These are phyloP conservation scores for Canis aureus DNA, from an alignment of 2,113 vertebrate species.

Conservation along the genomic window DNA sequence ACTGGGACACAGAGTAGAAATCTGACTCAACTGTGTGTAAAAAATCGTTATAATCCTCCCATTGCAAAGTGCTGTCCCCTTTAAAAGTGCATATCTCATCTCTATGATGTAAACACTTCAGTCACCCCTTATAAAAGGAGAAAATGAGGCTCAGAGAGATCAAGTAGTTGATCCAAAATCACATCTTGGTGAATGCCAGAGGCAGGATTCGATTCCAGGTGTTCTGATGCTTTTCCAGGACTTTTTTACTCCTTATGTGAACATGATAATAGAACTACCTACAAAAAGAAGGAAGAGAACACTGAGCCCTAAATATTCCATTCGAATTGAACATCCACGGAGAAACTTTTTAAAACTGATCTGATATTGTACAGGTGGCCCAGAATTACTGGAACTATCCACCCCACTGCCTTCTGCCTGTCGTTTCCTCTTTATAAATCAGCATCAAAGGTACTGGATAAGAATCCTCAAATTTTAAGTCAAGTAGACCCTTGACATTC, in stretches of 20 bases:
- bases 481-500: background rate
- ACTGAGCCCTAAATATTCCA: background rate
- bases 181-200: background rate
- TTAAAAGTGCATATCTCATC: background rate
- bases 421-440: constrained; percentile 1
- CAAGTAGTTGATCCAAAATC: background rate
- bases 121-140: background rate
- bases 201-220: background rate
- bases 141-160: background rate
- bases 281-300: background rate
- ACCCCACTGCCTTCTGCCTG: background rate
- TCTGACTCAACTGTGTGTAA: background rate
- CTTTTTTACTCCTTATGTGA: background rate
- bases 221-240: background rate
- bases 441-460: background rate
- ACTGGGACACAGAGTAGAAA: background rate
- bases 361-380: background rate
- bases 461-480: constrained; percentile 32
- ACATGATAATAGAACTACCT: background rate
- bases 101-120: background rate
- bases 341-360: background rate
- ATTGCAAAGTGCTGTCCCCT: background rate
- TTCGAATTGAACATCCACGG: constrained; percentile 34
- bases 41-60: background rate
- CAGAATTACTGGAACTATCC: background rate